Base-by-base conservation (phyloP, 2,888 invertebrate genomes). In the Campaea margaritaria region DNA sequence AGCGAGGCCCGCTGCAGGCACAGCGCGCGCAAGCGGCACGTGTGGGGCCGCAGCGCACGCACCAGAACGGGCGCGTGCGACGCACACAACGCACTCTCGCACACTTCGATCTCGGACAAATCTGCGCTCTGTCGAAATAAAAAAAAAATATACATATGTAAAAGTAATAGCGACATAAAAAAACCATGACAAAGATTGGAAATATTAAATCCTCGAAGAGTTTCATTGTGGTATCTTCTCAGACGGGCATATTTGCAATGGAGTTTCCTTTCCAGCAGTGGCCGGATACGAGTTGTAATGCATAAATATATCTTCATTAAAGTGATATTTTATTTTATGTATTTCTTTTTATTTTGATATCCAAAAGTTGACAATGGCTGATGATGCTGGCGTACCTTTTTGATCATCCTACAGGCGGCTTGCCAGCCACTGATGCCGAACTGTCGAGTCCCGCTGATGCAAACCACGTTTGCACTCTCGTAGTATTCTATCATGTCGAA, bases 401-500 rank as follows among this genome's bases (percentile, higher is more conserved):
- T 96, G 64, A 97, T 93, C 93, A 96, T 95, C 70, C 95, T 93
- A 34, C 96, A 94, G 68, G 97, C 96, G 0, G 97, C 95, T 78
- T 96, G 95, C 97, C 97, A 98, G 10, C 97, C 97, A 42, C 96
- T 91, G 45, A 94, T 93, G 55, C 96, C 96, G 83, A 97, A 96
- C 70, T 93, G 93, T 59, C 95, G 92, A 83, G 97, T 97, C 50
- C 95, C 95, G 34, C 96, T 95, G 66, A 98, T 95, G 81, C 96
- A 95, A 63, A 98, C 86, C 68, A 85, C 86, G 0, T 94, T 93
- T 0, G 96, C 94, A 44, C 97, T 96, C 82, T 98, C 97, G 85
- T 98, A 98, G 84, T 96, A 98, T 82, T 98, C 98, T 65, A 98
- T 94, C 96, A 98, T 97, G 83, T 98, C 97, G 83, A 97, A 97